These are phyloP conservation scores for Gonocerus acuteangulatus DNA, from an alignment of 2,888 invertebrate genomes.

Conservation along the genomic window DNA sequence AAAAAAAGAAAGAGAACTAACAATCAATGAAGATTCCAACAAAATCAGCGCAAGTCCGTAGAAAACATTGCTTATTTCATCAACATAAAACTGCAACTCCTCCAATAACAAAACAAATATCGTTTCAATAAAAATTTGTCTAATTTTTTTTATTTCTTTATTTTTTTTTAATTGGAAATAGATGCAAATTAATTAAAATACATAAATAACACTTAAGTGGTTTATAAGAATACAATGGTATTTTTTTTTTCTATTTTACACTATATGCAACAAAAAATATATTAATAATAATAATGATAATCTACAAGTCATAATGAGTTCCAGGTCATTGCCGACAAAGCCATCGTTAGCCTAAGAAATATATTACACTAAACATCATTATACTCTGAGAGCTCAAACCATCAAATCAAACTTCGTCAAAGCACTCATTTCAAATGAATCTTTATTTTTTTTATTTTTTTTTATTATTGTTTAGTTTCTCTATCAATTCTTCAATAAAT, in stretches of 20 bases:
- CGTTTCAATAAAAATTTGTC: not conserved
- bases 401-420: not conserved
- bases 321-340: conserved; percentile 16
- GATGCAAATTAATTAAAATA: not conserved
- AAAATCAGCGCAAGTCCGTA: too few species aligned
- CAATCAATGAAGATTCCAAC: too few species aligned
- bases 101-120: too few species aligned
- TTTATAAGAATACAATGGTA: not conserved
- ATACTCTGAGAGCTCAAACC: conserved; percentile 16
- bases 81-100: too few species aligned
- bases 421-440: not conserved
- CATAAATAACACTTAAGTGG: not conserved
- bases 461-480: too few species aligned
- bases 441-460: too few species aligned
- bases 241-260: conserved; percentile 5
- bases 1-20: too few species aligned
- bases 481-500: too few species aligned
- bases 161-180: not conserved
- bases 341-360: conserved; percentile 7
- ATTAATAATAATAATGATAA: not conserved
- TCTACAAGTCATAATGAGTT: conserved; percentile 17
- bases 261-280: conserved; percentile 8
- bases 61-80: too few species aligned
- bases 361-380: conserved; percentile 16
- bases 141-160: not conserved